Evolutionary conservation across 2,113 vertebrate genomes (phyloP).

Genomic region (Corythaixoides concolor): DNA sequence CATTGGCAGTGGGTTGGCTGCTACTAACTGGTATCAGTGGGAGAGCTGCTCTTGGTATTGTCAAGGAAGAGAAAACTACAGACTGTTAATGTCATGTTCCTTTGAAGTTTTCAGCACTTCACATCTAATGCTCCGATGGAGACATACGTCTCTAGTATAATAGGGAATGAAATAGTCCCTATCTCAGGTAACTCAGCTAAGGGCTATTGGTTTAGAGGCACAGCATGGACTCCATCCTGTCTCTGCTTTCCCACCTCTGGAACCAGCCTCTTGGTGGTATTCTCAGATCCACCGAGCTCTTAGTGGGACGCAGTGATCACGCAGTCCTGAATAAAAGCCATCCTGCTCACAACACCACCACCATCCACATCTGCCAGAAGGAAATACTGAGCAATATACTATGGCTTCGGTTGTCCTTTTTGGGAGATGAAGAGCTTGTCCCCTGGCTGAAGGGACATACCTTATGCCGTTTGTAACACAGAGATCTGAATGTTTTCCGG

Average conservation of each 20-base stretch:
- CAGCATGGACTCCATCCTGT: background rate
- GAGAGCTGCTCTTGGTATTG: background rate
- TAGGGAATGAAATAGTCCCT: background rate
- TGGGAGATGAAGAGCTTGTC: background rate
- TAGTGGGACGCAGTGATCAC: background rate
- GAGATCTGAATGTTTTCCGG: background rate
- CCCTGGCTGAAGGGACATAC: background rate
- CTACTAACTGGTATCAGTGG: background rate
- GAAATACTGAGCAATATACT: background rate
- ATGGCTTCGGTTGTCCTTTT: too few species aligned
- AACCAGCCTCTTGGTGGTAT: background rate
- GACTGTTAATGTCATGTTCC: background rate
- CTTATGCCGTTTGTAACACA: too few species aligned
- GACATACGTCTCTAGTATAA: background rate
- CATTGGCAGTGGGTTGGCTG: background rate
- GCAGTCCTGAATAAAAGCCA: background rate
- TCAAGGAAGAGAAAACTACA: background rate
- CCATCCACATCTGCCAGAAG: background rate
- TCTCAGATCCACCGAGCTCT: background rate
- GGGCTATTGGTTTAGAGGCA: background rate
- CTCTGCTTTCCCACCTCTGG: background rate
- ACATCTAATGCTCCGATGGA: background rate
- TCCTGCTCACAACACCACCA: accelerated
- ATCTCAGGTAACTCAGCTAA: background rate
- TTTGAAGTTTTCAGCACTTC: background rate